Base-by-base conservation (phyloP, 2,888 invertebrate species). In the Leucozona laternaria region DNA sequence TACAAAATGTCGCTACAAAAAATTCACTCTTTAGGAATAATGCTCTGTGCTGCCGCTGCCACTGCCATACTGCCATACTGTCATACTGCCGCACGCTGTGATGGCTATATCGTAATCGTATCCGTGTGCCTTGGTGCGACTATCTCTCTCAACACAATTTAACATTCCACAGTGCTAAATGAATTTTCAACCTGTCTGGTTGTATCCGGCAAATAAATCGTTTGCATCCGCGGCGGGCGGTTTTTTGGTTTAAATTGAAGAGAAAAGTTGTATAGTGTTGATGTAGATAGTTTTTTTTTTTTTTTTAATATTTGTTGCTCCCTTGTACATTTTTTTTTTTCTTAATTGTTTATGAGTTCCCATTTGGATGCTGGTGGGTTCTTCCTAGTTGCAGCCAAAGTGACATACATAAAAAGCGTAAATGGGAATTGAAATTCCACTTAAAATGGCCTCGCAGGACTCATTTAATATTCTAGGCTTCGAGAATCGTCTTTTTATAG, bases 111-210 rank as follows among this genome's bases (percentile, higher is more conserved):
- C 62, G 62, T 62, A 25, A 45, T 20, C 62, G 62, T 62, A 25
- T 62, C n/a, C 28, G 43, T 70, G 22, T 55, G n/a, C 28, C 17
- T 57, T 1, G 20, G 64, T 79, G 73, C 53, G 64, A 72, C 80
- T 72, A 64, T 70, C 75, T 86, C 86, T 71, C 43, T n/a, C 64
- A 62, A 58, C 62, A 58, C 62, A 31, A 57, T 48, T 77, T 78
- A 48, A 45, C 22, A 57, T 43, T 45, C 70, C 66, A 75, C 86
- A 86, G 86, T 86, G 62, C 37, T 75, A 78, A 82, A 73, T 50
- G 78, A 86, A 82, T 78, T 82, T 75, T 79, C 86, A 82, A 76
- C 79, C 86, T 86, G 86, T 82, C 86, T 86, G 86, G 86, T 81
- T 86, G 86, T 82, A 86, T 82, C 86, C 86, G 86, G 86, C 53